These are phyloP conservation scores for Micropoecilia bifurca DNA, from an alignment of 2,797 vertebrate species.

Conservation along the genomic window DNA sequence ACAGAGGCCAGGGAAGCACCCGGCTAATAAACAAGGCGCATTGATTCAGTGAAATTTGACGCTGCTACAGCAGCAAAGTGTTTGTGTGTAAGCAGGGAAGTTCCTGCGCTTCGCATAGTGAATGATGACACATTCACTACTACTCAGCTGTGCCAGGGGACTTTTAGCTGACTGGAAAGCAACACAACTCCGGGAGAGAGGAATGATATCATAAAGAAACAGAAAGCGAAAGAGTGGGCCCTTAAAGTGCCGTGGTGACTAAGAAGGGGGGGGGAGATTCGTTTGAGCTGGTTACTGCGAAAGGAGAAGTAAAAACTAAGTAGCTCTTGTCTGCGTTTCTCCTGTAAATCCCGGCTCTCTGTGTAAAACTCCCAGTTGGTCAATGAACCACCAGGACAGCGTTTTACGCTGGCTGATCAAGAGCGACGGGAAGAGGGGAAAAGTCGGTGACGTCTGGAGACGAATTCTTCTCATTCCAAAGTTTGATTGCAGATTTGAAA, in stretches of 20 bases:
- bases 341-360: conserved; percentile 56
- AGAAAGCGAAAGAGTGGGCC: conserved; percentile 1
- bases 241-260: conserved; percentile 17
- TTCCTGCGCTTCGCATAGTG: conserved; percentile 23
- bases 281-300: conserved; percentile 40
- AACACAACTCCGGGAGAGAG: conserved; percentile 43
- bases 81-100: conserved; percentile 29
- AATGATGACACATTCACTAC: conserved; percentile 52
- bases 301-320: conserved; percentile 57
- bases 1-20: conserved; percentile 63
- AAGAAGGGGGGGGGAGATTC: neutral
- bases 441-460: conserved; percentile 48
- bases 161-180: conserved; percentile 68
- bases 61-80: conserved; percentile 51
- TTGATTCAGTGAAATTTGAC: conserved; percentile 78
- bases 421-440: conserved; percentile 18
- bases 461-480: conserved; percentile 67
- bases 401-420: conserved; percentile 57
- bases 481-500: conserved; percentile 68
- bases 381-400: conserved; percentile 57
- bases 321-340: conserved; percentile 40
- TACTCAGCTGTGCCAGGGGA: conserved; percentile 57
- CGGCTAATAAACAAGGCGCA: conserved; percentile 74
- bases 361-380: conserved; percentile 49
- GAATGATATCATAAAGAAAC: conserved; percentile 23